A percentile compares a stretch with the other conserved stretches of the same genome.
These are phyloP conservation scores for Heliconius cydno DNA, from an alignment of 2,888 invertebrate genomes.

Conservation along the genomic window DNA sequence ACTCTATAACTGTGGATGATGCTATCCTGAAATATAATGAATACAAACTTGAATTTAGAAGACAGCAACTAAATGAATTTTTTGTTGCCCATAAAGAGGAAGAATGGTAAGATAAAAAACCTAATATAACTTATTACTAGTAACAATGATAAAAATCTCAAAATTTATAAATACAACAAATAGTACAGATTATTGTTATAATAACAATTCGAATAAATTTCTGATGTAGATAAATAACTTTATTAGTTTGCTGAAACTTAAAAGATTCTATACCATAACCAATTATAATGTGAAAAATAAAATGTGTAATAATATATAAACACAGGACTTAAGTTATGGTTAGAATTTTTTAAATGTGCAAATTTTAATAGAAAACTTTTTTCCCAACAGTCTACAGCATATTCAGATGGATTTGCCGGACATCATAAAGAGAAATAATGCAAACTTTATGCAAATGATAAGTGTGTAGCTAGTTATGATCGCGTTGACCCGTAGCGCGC, in stretches of 20 bases:
- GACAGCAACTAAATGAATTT: slow-evolving; percentile 98
- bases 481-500: slow-evolving; percentile 84
- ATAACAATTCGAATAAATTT: slow-evolving; percentile 1
- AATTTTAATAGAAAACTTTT: slow-evolving; percentile 80
- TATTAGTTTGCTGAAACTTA: slow-evolving; percentile 69
- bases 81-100: slow-evolving; percentile 99
- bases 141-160: not conserved
- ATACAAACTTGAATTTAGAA: slow-evolving; percentile 98
- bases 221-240: slow-evolving; percentile 22
- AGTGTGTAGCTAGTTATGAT: slow-evolving; percentile 81
- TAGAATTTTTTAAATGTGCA: slow-evolving; percentile 78
- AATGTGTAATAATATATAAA: not conserved
- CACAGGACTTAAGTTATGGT: slow-evolving; percentile 58
- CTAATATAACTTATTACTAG: not conserved
- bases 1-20: slow-evolving; percentile 98
- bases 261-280: slow-evolving; percentile 75
- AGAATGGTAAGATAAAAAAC: slow-evolving; percentile 91
- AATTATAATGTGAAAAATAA: slow-evolving; percentile 25
- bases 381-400: slow-evolving; percentile 84
- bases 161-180: slow-evolving; percentile 14
- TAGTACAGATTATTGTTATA: not conserved
- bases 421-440: slow-evolving; percentile 75
- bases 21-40: slow-evolving; percentile 98
- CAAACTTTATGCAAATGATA: slow-evolving; percentile 74
- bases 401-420: slow-evolving; percentile 78